These are phyloP conservation scores for Sphyrna mokarran DNA, from an alignment of 2,113 vertebrate species.

Conservation along the genomic window DNA sequence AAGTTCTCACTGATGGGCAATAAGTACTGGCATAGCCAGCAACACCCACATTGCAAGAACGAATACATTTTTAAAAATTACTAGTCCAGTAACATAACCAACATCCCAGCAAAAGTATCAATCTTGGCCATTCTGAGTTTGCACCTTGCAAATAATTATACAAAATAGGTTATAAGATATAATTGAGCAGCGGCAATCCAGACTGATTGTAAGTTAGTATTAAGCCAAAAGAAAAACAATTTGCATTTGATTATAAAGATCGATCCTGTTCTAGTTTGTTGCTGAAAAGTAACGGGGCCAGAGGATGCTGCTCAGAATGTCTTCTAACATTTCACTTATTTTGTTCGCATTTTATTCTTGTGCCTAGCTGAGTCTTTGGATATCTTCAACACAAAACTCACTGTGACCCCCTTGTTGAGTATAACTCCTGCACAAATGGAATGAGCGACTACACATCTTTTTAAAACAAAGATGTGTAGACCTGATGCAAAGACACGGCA, in stretches of 20 bases:
- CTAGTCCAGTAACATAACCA: not conserved
- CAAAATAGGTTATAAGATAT: not conserved
- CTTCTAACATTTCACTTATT: not conserved
- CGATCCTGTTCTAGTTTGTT: not conserved
- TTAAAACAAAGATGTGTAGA: not conserved
- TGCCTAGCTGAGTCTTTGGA: not conserved
- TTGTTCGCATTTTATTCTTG: not conserved
- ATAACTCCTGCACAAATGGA: not conserved
- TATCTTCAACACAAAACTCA: not conserved
- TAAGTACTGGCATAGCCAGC: too few species aligned
- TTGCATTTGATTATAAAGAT: not conserved
- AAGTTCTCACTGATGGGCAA: too few species aligned
- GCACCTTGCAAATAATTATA: not conserved
- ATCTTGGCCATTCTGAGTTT: not conserved
- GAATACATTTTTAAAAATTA: not conserved
- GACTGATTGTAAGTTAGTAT: not conserved
- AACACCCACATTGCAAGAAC: too few species aligned
- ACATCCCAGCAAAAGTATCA: not conserved
- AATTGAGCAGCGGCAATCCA: not conserved
- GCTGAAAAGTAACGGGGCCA: not conserved
- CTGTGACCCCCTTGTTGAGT: not conserved
- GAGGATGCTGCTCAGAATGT: not conserved
- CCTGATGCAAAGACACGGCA: not conserved
- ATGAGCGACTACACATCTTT: not conserved
- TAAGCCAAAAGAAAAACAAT: too few species aligned